These are phyloP conservation scores for Heterotilapia buettikoferi DNA, from an alignment of 2,113 vertebrate genomes.

Conservation along the genomic window DNA sequence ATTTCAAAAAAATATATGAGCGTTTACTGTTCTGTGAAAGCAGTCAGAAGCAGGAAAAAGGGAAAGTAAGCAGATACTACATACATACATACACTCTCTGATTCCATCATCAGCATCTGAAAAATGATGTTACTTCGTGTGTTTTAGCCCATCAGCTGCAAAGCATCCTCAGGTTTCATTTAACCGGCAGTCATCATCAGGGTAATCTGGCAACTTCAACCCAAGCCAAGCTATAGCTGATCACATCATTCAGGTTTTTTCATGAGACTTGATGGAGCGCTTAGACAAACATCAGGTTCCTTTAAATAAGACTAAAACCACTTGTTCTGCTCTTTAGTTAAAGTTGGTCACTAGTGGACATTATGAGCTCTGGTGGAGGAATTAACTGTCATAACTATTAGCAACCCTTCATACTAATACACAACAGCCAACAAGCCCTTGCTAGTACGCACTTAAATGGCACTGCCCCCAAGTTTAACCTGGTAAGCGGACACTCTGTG, in stretches of 20 bases:
- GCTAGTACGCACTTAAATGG: background rate
- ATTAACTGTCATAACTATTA: background rate
- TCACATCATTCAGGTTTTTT: rapidly evolving
- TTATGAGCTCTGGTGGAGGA: background rate
- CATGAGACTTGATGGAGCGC: rapidly evolving
- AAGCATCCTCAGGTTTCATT: background rate
- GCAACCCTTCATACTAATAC: background rate
- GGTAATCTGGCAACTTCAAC: rapidly evolving
- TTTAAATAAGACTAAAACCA: background rate
- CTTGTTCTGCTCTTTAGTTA: background rate
- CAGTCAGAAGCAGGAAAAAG: background rate
- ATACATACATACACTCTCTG: background rate
- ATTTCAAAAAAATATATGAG: background rate
- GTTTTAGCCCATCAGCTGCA: background rate
- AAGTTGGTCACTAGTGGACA: background rate
- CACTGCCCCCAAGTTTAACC: background rate
- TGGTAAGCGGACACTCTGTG: background rate
- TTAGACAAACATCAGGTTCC: background rate
- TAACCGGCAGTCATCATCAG: background rate
- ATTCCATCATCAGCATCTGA: background rate
- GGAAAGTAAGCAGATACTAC: background rate
- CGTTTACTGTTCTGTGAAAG: background rate
- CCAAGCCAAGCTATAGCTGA: background rate
- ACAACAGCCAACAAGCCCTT: background rate
- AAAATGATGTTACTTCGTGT: background rate